A percentile compares a stretch with the other conserved stretches of the same genome.
These are phyloP conservation scores for Pontoporia blainvillei DNA, from an alignment of 2,113 vertebrate species.

Conservation along the genomic window DNA sequence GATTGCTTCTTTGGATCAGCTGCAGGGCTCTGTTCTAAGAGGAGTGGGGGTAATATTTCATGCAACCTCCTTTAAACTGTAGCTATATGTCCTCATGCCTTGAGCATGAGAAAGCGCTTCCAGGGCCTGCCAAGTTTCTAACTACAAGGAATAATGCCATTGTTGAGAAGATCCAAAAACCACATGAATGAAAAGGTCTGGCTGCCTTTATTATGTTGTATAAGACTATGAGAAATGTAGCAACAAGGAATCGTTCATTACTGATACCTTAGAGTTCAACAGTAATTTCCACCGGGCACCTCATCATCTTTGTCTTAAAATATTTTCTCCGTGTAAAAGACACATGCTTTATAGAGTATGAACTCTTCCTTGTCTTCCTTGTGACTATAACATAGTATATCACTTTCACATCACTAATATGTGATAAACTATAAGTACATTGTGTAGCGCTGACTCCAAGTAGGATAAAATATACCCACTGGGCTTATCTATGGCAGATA, in stretches of 20 bases:
- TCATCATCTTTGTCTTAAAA: constrained; percentile 29
- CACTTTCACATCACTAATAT: constrained; percentile 17
- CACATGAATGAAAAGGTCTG: neutral
- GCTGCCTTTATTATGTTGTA: neutral
- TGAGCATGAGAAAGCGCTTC: neutral
- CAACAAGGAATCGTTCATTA: neutral
- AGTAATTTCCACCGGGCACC: neutral
- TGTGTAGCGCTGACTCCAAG: neutral
- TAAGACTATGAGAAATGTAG: neutral
- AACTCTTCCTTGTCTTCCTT: neutral
- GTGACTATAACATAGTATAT: neutral
- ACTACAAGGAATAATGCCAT: neutral
- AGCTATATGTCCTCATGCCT: neutral
- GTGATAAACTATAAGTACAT: neutral
- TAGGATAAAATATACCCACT: neutral
- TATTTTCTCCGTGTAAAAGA: constrained; percentile 19
- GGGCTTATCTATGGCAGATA: neutral
- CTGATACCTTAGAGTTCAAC: neutral
- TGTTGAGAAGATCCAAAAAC: neutral
- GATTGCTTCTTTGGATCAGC: neutral
- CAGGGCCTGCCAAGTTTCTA: neutral
- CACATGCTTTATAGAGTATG: neutral
- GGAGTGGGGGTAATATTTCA: neutral
- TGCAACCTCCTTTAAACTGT: neutral
- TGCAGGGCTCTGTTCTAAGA: neutral